Conservation (phyloP, 1,140 invertebrate genomes). For the Trachelipus rathkii region DNA sequence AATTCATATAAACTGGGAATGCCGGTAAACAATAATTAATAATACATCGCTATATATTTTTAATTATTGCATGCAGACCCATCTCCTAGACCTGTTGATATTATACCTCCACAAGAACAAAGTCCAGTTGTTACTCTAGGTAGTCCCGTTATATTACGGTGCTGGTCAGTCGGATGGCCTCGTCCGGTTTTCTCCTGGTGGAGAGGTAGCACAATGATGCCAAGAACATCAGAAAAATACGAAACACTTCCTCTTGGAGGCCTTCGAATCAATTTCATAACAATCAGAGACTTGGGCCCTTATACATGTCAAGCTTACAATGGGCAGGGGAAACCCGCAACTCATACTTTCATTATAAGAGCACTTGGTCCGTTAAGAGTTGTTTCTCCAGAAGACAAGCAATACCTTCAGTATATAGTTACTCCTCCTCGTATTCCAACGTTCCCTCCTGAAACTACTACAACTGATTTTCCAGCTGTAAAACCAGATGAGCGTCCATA, state of each 20-base stretch:
- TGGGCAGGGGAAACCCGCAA: slow-evolving; percentile 67
- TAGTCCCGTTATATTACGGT: slow-evolving; percentile 65
- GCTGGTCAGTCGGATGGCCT: slow-evolving; percentile 77
- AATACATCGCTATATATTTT: background rate
- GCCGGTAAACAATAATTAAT: too few relatives aligned
- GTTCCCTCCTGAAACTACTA: slow-evolving; percentile 3
- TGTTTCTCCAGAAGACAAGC: slow-evolving; percentile 48
- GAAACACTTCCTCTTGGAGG: slow-evolving; percentile 69
- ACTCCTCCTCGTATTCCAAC: background rate
- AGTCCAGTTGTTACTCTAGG: slow-evolving; percentile 66
- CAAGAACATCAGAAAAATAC: slow-evolving; percentile 64
- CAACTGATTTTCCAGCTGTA: background rate
- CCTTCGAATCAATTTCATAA: slow-evolving; percentile 66
- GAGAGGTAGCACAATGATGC: slow-evolving; percentile 68
- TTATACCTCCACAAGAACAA: slow-evolving; percentile 48
- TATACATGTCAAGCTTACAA: slow-evolving; percentile 83
- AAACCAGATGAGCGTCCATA: background rate
- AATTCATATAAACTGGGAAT: too few relatives aligned
- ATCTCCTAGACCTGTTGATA: slow-evolving; percentile 8
- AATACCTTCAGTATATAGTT: slow-evolving; percentile 31
- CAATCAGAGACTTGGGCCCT: slow-evolving; percentile 66
- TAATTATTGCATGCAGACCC: slow-evolving; percentile 4
- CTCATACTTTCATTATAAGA: slow-evolving; percentile 67
- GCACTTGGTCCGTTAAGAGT: slow-evolving; percentile 61
- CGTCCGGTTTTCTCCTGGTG: slow-evolving; percentile 78